Evolutionary conservation across 1,140 invertebrate genomes (phyloP).

Genomic region (Centruroides sculpturatus): DNA sequence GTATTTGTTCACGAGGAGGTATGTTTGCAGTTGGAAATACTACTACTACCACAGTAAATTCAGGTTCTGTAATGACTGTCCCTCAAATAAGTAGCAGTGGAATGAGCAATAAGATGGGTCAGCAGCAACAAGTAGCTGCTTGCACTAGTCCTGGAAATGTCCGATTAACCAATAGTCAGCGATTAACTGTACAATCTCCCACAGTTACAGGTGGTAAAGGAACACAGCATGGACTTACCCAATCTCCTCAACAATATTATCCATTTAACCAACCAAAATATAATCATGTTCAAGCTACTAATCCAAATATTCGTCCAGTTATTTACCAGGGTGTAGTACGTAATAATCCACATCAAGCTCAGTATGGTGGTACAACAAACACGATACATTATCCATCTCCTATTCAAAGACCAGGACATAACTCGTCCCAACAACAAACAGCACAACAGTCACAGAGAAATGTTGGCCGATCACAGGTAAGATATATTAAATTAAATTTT

Average conservation of each 20-base stretch:
- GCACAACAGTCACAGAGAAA: not conserved
- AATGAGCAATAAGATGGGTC: slow-evolving; percentile 3
- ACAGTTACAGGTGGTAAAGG: slow-evolving; percentile 1
- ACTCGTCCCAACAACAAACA: not conserved
- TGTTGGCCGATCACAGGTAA: too few species aligned
- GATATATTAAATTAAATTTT: too few species aligned
- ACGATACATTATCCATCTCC: slow-evolving; percentile 10
- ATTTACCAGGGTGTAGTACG: slow-evolving; percentile 7
- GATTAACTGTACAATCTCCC: not conserved
- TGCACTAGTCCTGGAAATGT: too few species aligned
- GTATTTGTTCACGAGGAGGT: not conserved
- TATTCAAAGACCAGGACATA: slow-evolving; percentile 13
- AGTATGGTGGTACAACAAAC: slow-evolving; percentile 4
- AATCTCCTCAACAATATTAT: slow-evolving; percentile 11
- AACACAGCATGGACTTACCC: slow-evolving; percentile 6
- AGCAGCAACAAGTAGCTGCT: not conserved
- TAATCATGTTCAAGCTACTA: not conserved
- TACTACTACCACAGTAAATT: slow-evolving; percentile 5
- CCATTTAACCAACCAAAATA: slow-evolving; percentile 11
- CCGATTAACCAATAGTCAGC: not conserved
- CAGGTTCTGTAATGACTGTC: slow-evolving; percentile 4
- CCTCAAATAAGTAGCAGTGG: slow-evolving; percentile 1
- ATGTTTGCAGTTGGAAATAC: slow-evolving; percentile 6
- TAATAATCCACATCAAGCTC: slow-evolving; percentile 7
- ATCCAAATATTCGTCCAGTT: slow-evolving; percentile 3